Base-by-base conservation (phyloP, 2,113 vertebrate species). In the Falcunculus frontatus region DNA sequence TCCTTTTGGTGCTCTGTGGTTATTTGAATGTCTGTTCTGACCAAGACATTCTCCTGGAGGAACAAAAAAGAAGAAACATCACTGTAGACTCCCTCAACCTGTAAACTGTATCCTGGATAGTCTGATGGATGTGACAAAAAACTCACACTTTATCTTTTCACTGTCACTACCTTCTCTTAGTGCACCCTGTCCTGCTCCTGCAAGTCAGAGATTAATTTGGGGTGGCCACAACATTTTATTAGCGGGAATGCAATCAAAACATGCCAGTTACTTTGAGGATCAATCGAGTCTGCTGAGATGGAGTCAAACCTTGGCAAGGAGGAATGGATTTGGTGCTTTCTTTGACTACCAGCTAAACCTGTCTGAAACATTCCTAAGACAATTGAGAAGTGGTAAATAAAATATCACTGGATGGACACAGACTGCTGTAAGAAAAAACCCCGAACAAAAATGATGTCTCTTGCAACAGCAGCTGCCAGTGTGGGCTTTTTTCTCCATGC, bases 221-320 rank as follows among this genome's bases (percentile, higher is more conserved):
- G 21, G 42, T 78, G 23, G 13, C 30, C 30, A 50, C 14, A 77
- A 49, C 4, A 17, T 42, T 17, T 80, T 18, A 15, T 56, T 53
- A 49, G 41, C 49, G 53, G 17, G 46, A 94, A 56, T 4, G 41
- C 32, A 87, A 84, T 50, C 18, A 52, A 93, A 78, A 78, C 0
- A 0, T 62, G 26, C 22, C 0, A 0, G n/a, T 88, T 4, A 13
- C 39, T 70, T 81, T 44, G 47, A 89, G 39, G 16, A 89, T 42
- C 25, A 42, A n/a, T n/a, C 5, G 25, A 16, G 25, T 57, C 52
- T 70, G 11, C 39, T 78, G 41, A 22, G 46, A 74, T 62, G 42
- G 64, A 57, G 13, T 75, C 39, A 91, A 73, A 83, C 17, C 10
- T 78, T 79, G 41, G 7, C 14, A 95, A 39, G 17, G 26, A 46